Evolutionary conservation across 2,797 vertebrate genomes (phyloP), one percentile per base, ranked within the genome.

Genomic region (Enoplosus armatus): DNA sequence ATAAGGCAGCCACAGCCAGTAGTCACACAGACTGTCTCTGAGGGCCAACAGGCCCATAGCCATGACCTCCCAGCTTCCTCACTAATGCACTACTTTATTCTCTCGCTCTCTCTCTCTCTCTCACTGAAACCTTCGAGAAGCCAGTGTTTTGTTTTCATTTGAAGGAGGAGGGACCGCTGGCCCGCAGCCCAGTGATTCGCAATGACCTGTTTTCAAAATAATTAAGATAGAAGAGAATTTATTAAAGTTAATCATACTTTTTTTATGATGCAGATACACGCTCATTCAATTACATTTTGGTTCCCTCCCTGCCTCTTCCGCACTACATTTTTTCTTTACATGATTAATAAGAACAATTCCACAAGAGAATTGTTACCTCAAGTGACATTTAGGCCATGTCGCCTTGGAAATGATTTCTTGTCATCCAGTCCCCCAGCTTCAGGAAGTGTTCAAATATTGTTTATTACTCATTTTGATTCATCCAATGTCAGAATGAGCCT

Each of bases 401-500:
- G 51, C 75, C 45, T 77, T 29, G 54, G 53, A 74, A 85, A 79
- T 84, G 62, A 82, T 86, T 88, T 86, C 68, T 75, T 76, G 79
- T 81, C 86, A 70, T 45, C n/a, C 31, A 16, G 37, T 71, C 55
- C 55, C 48, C 54, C 5, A 18, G 54, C 72, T 70, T 71, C 66
- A 82, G 76, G 72, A 89, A 85, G 60, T 63, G 51, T 72, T 90
- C 66, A 83, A 69, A 81, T 80, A 61, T 75, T 89, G 72, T 88
- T 90, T 85, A 86, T 83, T 53, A 79, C 66, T 90, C 60, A 88
- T 64, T 86, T 83, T 87, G 82, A 90, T 84, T 90, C 48, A 87
- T 86, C 86, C 43, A 26, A 3, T 72, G 85, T 51, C 69, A 80
- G 77, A 85, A 53, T 64, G 45, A 85, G 74, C 59, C 85, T 31